A percentile compares a stretch with the other conserved stretches of the same genome.
phyloP scores from a whole-genome alignment of 2,888 invertebrate species.

The Morpho helenor region DNA sequence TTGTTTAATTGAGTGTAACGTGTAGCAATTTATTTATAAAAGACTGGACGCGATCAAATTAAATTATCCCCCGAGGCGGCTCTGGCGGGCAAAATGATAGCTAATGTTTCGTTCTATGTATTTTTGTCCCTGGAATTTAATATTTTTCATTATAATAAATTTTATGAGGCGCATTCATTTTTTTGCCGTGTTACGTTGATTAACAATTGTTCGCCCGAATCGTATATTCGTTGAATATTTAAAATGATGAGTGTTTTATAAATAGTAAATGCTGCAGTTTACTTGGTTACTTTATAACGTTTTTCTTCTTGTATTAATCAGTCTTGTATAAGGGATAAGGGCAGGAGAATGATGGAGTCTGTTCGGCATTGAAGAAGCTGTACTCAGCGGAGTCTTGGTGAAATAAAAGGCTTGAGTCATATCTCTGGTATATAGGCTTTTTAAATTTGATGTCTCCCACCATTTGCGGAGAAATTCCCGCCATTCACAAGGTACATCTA shows the following conservation, averaged over 20 bases:
- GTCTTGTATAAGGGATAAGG: too few relatives aligned
- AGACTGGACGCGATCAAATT: conserved; percentile 5
- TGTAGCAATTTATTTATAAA: not conserved
- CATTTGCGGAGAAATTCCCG: too few relatives aligned
- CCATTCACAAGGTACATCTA: not conserved
- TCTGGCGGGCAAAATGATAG: conserved; percentile 45
- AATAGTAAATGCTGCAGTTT: not conserved
- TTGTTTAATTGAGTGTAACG: too few relatives aligned
- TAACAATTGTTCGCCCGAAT: conserved; percentile 38
- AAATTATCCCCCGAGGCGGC: conserved; percentile 15
- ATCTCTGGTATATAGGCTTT: too few relatives aligned
- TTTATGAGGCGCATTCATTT: conserved; percentile 65
- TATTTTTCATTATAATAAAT: conserved; percentile 66
- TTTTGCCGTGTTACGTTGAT: conserved; percentile 60
- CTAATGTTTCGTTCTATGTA: conserved; percentile 31
- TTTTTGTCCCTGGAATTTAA: conserved; percentile 63
- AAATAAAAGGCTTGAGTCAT: too few relatives aligned
- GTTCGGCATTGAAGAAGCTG: too few relatives aligned
- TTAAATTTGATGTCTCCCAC: too few relatives aligned
- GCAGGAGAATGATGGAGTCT: too few relatives aligned
- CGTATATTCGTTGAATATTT: conserved; percentile 18
- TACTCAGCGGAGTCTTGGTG: too few relatives aligned
- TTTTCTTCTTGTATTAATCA: too few relatives aligned
- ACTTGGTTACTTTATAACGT: too few relatives aligned
- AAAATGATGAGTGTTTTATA: conserved; percentile 4